Evolutionary conservation across 2,113 vertebrate genomes (phyloP).

Genomic region (Indicator indicator): DNA sequence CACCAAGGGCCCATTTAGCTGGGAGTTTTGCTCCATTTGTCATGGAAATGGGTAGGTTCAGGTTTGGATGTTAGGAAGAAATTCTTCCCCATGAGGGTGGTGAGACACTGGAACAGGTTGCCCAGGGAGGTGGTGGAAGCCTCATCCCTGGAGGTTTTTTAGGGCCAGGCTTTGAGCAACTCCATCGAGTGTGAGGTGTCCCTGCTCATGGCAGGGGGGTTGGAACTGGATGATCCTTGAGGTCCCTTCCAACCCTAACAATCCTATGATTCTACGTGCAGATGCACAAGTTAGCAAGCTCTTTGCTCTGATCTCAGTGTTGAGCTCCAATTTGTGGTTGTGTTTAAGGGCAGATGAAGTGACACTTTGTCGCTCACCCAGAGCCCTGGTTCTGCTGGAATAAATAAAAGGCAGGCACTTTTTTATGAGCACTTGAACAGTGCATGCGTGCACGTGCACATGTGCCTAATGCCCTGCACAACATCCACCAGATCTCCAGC

Average conservation of each 20-base stretch:
- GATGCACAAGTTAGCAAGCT: not conserved
- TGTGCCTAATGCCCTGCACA: not conserved
- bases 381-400: not conserved
- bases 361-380: not conserved
- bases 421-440: not conserved
- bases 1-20: fast-evolving
- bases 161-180: too few species aligned
- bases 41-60: too few species aligned
- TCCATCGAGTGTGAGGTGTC: too few species aligned
- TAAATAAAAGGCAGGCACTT: not conserved
- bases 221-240: too few species aligned
- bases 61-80: too few species aligned
- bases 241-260: too few species aligned
- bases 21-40: not conserved
- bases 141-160: too few species aligned
- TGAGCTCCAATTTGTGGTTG: not conserved
- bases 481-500: not conserved
- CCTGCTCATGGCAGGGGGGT: too few species aligned
- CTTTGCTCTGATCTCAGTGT: not conserved
- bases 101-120: too few species aligned
- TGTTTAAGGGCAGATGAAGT: not conserved
- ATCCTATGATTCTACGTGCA: not conserved
- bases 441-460: fast-evolving
- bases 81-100: too few species aligned
- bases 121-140: too few species aligned